Evolutionary conservation across 1,140 invertebrate species (phyloP).

Genomic region (Drosophila yakuba): DNA sequence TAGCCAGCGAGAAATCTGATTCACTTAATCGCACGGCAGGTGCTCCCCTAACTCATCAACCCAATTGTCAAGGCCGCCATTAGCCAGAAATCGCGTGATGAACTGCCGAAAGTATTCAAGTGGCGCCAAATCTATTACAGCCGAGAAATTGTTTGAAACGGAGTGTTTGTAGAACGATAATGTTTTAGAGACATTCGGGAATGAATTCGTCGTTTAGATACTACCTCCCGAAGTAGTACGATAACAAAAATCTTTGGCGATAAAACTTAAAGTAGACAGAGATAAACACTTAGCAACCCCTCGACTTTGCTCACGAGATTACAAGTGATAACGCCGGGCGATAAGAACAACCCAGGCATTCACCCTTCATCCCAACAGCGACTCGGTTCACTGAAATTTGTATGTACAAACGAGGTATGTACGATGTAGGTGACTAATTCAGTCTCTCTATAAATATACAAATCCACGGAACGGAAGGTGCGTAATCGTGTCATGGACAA

Average conservation of each 20-base stretch:
- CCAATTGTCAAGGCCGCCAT: conserved; percentile 32
- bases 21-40: conserved; percentile 40
- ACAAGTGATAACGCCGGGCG: conserved; percentile 7
- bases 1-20: conserved; percentile 53
- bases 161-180: too few species aligned
- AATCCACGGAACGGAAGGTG: conserved; percentile 21
- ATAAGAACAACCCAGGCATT: conserved; percentile 16
- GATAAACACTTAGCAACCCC: conserved; percentile 7
- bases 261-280: neutral
- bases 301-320: conserved; percentile 11
- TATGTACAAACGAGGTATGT: neutral
- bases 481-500: conserved; percentile 59
- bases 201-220: too few species aligned
- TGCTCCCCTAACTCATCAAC: neutral
- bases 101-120: conserved; percentile 5
- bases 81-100: conserved; percentile 30
- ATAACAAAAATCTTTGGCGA: too few species aligned
- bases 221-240: too few species aligned
- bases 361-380: neutral
- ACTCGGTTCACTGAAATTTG: conserved; percentile 18
- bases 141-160: neutral
- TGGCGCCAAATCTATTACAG: neutral
- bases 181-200: too few species aligned
- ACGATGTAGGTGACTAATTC: conserved; percentile 23
- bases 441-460: neutral